Evolutionary conservation across 1,140 invertebrate genomes (phyloP).

Genomic region (Leptoteleia sp.): DNA sequence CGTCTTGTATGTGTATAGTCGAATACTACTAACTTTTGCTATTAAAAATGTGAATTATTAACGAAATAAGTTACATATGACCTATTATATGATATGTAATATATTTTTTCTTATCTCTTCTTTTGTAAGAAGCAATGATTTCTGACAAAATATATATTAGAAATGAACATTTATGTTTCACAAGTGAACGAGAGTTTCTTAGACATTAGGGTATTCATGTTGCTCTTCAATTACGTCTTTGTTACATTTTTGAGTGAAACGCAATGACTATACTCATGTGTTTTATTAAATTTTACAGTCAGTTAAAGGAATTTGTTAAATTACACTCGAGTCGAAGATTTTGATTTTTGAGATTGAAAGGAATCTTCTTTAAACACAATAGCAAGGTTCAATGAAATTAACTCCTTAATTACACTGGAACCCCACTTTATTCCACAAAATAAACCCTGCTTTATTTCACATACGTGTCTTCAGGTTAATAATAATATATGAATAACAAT

Average conservation of each 20-base stretch:
- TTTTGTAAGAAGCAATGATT: slow-evolving; percentile 28
- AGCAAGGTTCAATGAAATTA: background rate
- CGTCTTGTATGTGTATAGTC: too few relatives aligned
- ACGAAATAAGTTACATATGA: slow-evolving; percentile 1
- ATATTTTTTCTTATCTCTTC: slow-evolving; percentile 58
- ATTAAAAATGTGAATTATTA: background rate
- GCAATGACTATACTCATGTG: slow-evolving; percentile 14
- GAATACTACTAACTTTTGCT: too few relatives aligned
- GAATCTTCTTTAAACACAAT: background rate
- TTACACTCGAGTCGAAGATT: background rate
- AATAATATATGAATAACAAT: too few relatives aligned
- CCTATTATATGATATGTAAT: slow-evolving; percentile 50
- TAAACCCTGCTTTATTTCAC: too few relatives aligned
- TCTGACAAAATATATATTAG: slow-evolving; percentile 1
- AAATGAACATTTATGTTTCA: slow-evolving; percentile 10
- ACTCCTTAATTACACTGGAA: too few relatives aligned
- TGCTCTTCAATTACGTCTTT: slow-evolving; percentile 20
- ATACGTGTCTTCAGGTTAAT: too few relatives aligned
- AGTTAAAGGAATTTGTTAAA: slow-evolving; percentile 10
- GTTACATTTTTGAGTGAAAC: too few relatives aligned
- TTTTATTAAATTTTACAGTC: slow-evolving; percentile 7
- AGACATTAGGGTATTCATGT: background rate
- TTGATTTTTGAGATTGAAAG: background rate
- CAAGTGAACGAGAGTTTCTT: slow-evolving; percentile 6
- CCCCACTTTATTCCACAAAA: too few relatives aligned